Evolutionary conservation across 1,140 invertebrate species (phyloP).

Genomic region (Heterodera schachtii): DNA sequence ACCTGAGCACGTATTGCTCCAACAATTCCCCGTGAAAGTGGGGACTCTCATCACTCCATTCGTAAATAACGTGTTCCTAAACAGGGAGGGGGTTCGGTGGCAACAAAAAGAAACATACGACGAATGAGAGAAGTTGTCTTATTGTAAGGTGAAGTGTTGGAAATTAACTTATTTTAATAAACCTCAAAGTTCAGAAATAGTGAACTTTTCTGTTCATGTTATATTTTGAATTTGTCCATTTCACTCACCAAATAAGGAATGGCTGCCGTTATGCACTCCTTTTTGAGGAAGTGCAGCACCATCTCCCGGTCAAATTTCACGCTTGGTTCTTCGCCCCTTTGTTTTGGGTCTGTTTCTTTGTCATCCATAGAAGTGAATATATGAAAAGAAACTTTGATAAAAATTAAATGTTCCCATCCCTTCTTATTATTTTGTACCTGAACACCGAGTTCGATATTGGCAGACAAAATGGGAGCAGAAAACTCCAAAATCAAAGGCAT

Average conservation of each 20-base stretch:
- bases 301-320: constrained; percentile 83
- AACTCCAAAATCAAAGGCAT: constrained; percentile 90
- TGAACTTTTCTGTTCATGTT: neutral
- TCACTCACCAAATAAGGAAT: constrained; percentile 80
- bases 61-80: constrained; percentile 84
- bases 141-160: no score
- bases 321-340: constrained; percentile 72
- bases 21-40: constrained; percentile 87
- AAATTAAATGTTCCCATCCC: neutral
- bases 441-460: constrained; percentile 35
- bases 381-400: constrained; percentile 7
- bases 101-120: no score
- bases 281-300: constrained; percentile 83
- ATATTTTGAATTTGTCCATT: neutral
- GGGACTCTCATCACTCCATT: constrained; percentile 83
- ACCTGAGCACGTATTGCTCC: constrained; percentile 65
- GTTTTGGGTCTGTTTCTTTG: neutral
- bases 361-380: constrained; percentile 70
- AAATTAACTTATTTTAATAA: no score
- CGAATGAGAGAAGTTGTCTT: no score
- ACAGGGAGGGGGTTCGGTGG: neutral
- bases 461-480: constrained; percentile 68
- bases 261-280: constrained; percentile 78
- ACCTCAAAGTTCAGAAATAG: no score
- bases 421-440: constrained; percentile 22